Conservation (phyloP, 1,140 invertebrate genomes). For the Drosophila ambigua region DNA sequence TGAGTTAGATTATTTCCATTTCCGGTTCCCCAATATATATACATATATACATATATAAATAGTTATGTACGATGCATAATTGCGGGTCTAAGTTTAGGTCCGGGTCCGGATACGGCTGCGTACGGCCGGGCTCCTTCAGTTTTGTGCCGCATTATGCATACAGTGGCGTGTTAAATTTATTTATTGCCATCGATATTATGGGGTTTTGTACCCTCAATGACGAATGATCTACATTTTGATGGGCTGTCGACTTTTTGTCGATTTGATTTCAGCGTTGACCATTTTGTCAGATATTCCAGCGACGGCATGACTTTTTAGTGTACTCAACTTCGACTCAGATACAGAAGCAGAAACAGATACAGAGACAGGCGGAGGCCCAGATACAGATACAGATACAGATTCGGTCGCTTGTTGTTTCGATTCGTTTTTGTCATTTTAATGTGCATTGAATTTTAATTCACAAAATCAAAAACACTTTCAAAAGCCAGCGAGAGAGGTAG, state of each 20-base stretch:
- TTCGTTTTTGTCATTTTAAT: slow-evolving; percentile 79
- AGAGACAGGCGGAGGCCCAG: not conserved
- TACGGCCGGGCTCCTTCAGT: slow-evolving; percentile 2
- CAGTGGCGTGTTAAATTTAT: slow-evolving; percentile 74
- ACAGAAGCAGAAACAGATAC: slow-evolving; percentile 6
- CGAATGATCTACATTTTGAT: slow-evolving; percentile 80
- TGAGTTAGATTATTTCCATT: no score
- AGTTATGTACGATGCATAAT: not conserved
- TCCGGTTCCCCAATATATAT: no score
- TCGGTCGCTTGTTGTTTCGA: slow-evolving; percentile 28
- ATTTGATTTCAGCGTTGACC: slow-evolving; percentile 41
- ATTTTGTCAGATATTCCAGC: slow-evolving; percentile 50
- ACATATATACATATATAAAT: not conserved
- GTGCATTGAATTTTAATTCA: slow-evolving; percentile 81
- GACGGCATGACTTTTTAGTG: slow-evolving; percentile 74
- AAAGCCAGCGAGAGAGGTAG: slow-evolving; percentile 8
- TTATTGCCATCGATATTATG: slow-evolving; percentile 69
- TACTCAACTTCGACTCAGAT: slow-evolving; percentile 34
- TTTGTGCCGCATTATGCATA: slow-evolving; percentile 49
- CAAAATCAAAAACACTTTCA: slow-evolving; percentile 63
- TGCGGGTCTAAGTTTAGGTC: no score
- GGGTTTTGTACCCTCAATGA: slow-evolving; percentile 70
- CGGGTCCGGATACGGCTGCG: slow-evolving; percentile 1
- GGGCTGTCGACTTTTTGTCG: slow-evolving; percentile 42
- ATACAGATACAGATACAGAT: slow-evolving; percentile 1